Percentiles rank a stretch among this genome's conserved stretches.
These are phyloP conservation scores for Acanthoscelides obtectus DNA, from an alignment of 2,888 invertebrate species.

Conservation along the genomic window DNA sequence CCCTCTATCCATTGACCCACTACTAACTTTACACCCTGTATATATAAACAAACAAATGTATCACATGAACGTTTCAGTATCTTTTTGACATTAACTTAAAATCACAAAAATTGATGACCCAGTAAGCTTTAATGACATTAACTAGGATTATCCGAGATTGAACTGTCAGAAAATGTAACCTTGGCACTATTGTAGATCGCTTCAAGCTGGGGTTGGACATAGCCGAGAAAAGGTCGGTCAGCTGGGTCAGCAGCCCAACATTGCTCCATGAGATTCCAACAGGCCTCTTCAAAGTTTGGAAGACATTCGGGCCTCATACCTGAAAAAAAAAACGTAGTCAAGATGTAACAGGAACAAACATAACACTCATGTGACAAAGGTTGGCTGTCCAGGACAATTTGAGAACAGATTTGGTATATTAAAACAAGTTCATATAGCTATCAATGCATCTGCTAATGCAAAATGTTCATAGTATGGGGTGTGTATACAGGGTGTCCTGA, in stretches of 20 bases:
- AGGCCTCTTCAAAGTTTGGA: slow-evolving; percentile 67
- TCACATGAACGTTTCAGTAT: background rate
- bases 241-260: slow-evolving; percentile 78
- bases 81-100: background rate
- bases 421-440: too few relatives aligned
- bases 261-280: slow-evolving; percentile 79
- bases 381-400: background rate
- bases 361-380: background rate
- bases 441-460: too few relatives aligned
- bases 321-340: slow-evolving; percentile 37
- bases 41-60: background rate
- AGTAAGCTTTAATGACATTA: background rate
- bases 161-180: background rate
- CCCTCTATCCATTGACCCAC: too few relatives aligned
- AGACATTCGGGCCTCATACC: slow-evolving; percentile 78
- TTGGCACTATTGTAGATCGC: slow-evolving; percentile 42
- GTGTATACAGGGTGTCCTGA: too few relatives aligned
- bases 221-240: slow-evolving; percentile 71
- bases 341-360: background rate
- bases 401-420: too few relatives aligned
- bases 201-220: slow-evolving; percentile 66
- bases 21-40: too few relatives aligned
- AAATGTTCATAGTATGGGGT: too few relatives aligned
- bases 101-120: background rate
- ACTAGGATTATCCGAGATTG: background rate